Percentiles rank a stretch among this genome's conserved stretches.
phyloP scores from a whole-genome alignment of 2,113 vertebrate species.

The Accipiter cooperii region DNA sequence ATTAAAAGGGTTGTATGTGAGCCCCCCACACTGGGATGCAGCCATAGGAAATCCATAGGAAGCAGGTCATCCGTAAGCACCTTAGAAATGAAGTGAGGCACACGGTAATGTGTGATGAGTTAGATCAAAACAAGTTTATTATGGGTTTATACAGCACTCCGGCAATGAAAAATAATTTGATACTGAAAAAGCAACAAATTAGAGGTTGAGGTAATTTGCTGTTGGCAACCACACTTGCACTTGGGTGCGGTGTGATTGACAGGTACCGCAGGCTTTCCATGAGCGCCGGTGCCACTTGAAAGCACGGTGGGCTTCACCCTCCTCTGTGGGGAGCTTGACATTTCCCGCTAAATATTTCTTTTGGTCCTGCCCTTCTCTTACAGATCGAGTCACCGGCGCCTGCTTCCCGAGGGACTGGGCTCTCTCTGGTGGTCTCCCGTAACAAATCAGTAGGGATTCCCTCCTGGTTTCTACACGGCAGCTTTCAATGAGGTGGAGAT shows the following conservation, averaged over 20 bases:
- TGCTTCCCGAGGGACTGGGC: background rate
- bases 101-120: background rate
- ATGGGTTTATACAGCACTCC: background rate
- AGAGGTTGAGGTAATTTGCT: background rate
- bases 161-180: constrained; percentile 6
- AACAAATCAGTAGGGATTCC: background rate
- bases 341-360: background rate
- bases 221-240: background rate
- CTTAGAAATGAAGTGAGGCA: background rate
- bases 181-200: background rate
- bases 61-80: background rate
- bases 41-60: background rate
- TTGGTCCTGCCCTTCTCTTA: background rate
- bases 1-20: background rate
- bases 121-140: background rate
- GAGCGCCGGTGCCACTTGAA: background rate
- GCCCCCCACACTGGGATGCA: background rate
- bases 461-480: background rate
- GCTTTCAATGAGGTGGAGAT: background rate
- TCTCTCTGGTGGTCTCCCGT: background rate
- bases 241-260: background rate
- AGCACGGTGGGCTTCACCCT: background rate
- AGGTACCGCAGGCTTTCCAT: background rate
- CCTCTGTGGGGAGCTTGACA: background rate
- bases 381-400: fast-evolving